These are phyloP conservation scores for Leontocebus nigricollis DNA, from an alignment of 2,797 vertebrate species.

Conservation along the genomic window DNA sequence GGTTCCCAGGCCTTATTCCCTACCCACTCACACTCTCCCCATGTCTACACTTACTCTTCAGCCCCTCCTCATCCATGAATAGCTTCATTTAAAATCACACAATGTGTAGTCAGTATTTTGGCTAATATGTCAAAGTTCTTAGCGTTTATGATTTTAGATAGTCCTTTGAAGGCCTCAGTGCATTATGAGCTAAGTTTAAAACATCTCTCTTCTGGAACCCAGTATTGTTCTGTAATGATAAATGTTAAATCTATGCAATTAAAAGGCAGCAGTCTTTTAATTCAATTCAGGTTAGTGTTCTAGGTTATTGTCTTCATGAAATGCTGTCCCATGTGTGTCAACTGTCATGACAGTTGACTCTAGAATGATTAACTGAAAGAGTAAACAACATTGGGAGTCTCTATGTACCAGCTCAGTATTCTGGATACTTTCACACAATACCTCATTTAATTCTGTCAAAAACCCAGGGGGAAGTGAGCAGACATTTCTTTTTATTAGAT, in stretches of 20 bases:
- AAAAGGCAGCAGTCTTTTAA: not conserved
- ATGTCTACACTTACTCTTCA: not conserved
- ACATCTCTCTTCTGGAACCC: not conserved
- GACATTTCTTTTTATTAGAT: not conserved
- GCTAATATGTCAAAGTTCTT: not conserved
- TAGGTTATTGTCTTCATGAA: not conserved
- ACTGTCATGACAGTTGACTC: not conserved
- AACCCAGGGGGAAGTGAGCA: not conserved
- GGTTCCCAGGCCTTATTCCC: not conserved
- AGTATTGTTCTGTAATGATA: not conserved
- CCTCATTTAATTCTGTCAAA: not conserved
- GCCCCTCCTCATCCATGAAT: not conserved
- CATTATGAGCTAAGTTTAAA: not conserved
- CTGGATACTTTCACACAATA: not conserved
- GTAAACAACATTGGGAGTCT: not conserved
- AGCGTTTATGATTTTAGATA: not conserved
- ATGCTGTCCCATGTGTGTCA: not conserved
- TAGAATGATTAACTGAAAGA: not conserved
- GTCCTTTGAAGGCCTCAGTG: not conserved
- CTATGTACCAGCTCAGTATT: not conserved
- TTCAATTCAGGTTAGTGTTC: not conserved
- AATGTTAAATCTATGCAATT: not conserved
- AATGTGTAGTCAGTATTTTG: not conserved
- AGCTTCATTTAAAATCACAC: not conserved
- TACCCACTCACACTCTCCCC: fast-evolving